Base-by-base conservation (phyloP, 2,113 vertebrate species). In the Columba janthina region DNA sequence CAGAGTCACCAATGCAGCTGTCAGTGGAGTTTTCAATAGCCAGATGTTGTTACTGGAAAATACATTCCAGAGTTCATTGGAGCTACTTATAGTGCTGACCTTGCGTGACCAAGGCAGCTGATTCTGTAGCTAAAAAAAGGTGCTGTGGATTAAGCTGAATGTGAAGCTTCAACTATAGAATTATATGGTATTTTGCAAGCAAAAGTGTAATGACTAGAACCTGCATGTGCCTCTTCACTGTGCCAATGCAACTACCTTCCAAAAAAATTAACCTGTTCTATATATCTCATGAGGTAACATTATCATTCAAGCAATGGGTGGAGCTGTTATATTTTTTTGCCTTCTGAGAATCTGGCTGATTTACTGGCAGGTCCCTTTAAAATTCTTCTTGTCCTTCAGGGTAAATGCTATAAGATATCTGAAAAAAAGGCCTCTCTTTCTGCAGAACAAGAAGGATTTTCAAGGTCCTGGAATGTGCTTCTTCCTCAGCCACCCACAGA, bases 21-120 rank as follows among this genome's bases (percentile, higher is more conserved):
- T 95, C 95, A 84, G 82, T 86, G 89, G 94, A 95, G 91, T 92
- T 84, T 94, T 97, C 89, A 96, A 91, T 74, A 97, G 93, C 95
- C 97, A 98, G 97, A 97, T 98, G 97, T 97, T 97, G 71, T 88
- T 96, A 95, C 96, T 96, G 93, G 92, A 97, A 97, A 97, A 95
- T 84, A 69, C 71, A 92, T 94, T 96, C 81, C 80, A 83, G 82
- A 91, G 95, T 96, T 97, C 92, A 94, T 67, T 93, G 73, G 82
- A 97, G 94, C 97, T 97, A 93, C 95, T 95, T 97, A 94, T 94
- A 94, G 84, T 89, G 62, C 84, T 96, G 96, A 96, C 86, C 89
- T 95, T 76, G 34, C 93, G 83, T 96, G 86, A 96, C 92, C 90
- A 94, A 90, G 57, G 81, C 69, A 92, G 92, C 87, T 92, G 77